A percentile compares a stretch with the other conserved stretches of the same genome.
Conservation (phyloP, 2,797 vertebrate genomes). For the Myotis myotis region DNA sequence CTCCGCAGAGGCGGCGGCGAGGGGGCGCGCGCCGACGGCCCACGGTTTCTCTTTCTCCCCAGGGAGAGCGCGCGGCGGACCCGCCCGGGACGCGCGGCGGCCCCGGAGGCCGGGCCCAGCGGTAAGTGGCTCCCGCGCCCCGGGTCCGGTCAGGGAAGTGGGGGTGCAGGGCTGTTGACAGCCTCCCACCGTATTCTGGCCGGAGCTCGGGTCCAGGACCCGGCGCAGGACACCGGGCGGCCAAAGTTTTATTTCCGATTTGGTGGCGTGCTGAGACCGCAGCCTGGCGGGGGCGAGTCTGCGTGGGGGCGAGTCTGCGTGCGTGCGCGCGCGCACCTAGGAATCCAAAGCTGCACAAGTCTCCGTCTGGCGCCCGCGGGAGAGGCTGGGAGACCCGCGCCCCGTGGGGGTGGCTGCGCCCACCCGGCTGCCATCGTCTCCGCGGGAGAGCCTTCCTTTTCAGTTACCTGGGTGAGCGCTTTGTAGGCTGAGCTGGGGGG, state of each 20-base stretch:
- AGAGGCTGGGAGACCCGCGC: conserved; percentile 24
- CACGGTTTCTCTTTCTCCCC: conserved; percentile 66
- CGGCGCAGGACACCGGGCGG: neutral
- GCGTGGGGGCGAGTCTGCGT: neutral
- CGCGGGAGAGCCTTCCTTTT: neutral
- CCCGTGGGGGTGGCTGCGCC: neutral
- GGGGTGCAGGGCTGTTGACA: neutral
- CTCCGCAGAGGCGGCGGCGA: conserved; percentile 53
- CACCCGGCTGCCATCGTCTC: neutral
- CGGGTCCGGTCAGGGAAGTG: neutral
- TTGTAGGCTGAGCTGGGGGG: conserved; percentile 71
- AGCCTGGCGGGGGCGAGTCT: conserved; percentile 32
- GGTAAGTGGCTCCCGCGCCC: conserved; percentile 61
- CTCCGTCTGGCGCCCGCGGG: neutral
- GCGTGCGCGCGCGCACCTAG: conserved; percentile 47
- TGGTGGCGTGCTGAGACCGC: conserved; percentile 40
- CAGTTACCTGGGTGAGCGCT: conserved; percentile 65
- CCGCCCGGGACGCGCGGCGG: conserved; percentile 63
- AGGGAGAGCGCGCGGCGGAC: conserved; percentile 67
- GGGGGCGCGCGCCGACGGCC: conserved; percentile 47
- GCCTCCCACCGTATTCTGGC: neutral
- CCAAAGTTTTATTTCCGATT: conserved; percentile 76
- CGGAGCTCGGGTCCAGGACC: neutral
- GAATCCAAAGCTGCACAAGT: conserved; percentile 39
- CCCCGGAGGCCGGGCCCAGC: conserved; percentile 44